Evolutionary conservation across 2,113 vertebrate genomes (phyloP), one percentile per base, ranked within the genome.

Genomic region (Labeo catla): DNA sequence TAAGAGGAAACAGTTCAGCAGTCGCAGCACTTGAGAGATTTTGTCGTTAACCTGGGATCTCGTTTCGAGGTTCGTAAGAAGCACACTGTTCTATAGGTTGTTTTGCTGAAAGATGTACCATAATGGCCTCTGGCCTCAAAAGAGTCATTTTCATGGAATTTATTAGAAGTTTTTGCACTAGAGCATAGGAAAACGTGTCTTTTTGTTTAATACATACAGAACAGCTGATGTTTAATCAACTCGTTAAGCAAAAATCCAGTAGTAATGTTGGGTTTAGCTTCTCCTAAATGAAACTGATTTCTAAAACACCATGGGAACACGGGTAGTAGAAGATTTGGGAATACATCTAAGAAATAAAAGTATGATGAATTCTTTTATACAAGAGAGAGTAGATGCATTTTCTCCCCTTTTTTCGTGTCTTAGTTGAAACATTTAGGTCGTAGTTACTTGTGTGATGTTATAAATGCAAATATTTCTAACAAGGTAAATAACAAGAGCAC

Each of bases 21-120:
- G 76, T 70, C 80, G 70, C 68, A 84, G 87, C 82, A 85, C 83
- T 89, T 89, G 85, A 77, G 85, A 81, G 83, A 84, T 84, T 76
- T 82, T 77, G 76, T 83, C 23, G 8, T 86, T 23, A 50, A 52
- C 72, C 34, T 85, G 36, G 70, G 34, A 80, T 86, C 80, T 85
- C 76, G 19, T 36, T 81, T 63, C 12, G 47, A 50, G 70, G 72
- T 85, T 47, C 61, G 47, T 34, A 19, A 78, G 88, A 89, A 89
- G 88, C 88, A 87, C 85, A 89, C 76, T 16, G 63, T 82, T 88
- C 54, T 88, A 43, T 73, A 73, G 23, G 77, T 54, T 57, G 43
- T 49, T 63, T 86, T 81, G 81, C 76, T 49, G 85, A 84, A 78
- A 77, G 63, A 81, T 66, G 65, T 83, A 57, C 84, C 76, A 15